Evolutionary conservation across 1,140 invertebrate species (phyloP).

Genomic region (Heliconius nattereri): DNA sequence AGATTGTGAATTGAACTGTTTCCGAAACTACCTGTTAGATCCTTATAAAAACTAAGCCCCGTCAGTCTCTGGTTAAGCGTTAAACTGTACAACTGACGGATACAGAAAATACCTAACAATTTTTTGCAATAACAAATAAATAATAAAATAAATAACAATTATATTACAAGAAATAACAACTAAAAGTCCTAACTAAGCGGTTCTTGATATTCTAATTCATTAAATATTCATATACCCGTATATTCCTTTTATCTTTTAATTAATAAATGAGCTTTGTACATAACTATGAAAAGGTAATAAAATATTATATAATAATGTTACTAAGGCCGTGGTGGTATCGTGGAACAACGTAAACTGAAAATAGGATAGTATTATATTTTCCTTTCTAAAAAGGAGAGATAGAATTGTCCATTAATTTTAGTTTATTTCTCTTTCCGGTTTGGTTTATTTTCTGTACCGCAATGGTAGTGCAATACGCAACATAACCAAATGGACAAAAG

Average conservation of each 20-base stretch:
- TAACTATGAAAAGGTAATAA: neutral
- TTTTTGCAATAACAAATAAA: neutral
- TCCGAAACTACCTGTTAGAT: constrained; percentile 1
- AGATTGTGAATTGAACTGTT: neutral
- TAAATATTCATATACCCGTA: neutral
- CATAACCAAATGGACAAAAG: too few relatives aligned
- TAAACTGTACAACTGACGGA: neutral
- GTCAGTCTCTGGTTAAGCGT: neutral
- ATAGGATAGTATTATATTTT: too few relatives aligned
- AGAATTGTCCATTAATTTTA: too few relatives aligned
- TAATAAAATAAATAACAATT: too few relatives aligned
- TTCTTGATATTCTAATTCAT: neutral
- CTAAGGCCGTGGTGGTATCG: too few relatives aligned
- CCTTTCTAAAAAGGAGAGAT: too few relatives aligned
- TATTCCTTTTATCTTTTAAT: neutral
- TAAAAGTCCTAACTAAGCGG: neutral
- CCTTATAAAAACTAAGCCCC: neutral
- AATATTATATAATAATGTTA: neutral
- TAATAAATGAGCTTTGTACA: neutral
- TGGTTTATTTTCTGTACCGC: too few relatives aligned
- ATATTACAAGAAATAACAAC: too few relatives aligned
- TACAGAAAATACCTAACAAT: neutral
- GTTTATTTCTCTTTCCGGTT: too few relatives aligned
- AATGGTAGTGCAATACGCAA: too few relatives aligned
- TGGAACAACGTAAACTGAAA: too few relatives aligned